A percentile compares a stretch with the other conserved stretches of the same genome.
Conservation (phyloP, 2,113 vertebrate genomes). For the Silurus asotus region DNA sequence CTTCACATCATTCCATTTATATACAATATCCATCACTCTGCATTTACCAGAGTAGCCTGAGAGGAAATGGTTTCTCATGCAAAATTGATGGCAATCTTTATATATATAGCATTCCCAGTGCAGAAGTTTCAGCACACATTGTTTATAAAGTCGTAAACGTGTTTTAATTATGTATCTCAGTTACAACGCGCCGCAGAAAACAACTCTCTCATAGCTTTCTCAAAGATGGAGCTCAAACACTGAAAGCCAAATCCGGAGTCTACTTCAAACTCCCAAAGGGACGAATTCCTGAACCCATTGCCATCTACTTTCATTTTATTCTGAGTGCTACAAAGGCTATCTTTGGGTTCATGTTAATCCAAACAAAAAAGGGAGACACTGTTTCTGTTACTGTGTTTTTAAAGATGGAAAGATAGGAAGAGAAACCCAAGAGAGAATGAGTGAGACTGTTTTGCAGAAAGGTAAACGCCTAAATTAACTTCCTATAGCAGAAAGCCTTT, state of each 20-base stretch:
- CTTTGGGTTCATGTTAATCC: conserved; percentile 33
- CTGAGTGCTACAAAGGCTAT: conserved; percentile 27
- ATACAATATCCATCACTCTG: conserved; percentile 4
- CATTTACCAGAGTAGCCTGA: not conserved
- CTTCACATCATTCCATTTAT: conserved; percentile 24
- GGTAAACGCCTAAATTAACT: conserved; percentile 15
- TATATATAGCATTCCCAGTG: not conserved
- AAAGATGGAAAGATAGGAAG: not conserved
- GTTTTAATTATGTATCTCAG: not conserved
- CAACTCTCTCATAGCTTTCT: not conserved
- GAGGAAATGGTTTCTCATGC: conserved; percentile 40
- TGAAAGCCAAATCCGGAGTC: conserved; percentile 27
- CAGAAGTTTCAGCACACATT: not conserved
- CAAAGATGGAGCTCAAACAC: conserved; percentile 2
- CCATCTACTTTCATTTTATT: conserved; percentile 41
- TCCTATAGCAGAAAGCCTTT: conserved; percentile 17
- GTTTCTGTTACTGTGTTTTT: conserved; percentile 11
- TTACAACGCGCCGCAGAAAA: not conserved
- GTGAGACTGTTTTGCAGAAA: not conserved
- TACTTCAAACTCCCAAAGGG: conserved; percentile 30
- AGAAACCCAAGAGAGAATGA: not conserved
- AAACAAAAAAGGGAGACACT: conserved; percentile 31
- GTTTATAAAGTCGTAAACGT: not conserved
- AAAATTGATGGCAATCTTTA: conserved; percentile 20
- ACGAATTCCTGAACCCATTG: conserved; percentile 42